Evolutionary conservation across 2,888 invertebrate genomes (phyloP).

Genomic region (Aphidius colemani): DNA sequence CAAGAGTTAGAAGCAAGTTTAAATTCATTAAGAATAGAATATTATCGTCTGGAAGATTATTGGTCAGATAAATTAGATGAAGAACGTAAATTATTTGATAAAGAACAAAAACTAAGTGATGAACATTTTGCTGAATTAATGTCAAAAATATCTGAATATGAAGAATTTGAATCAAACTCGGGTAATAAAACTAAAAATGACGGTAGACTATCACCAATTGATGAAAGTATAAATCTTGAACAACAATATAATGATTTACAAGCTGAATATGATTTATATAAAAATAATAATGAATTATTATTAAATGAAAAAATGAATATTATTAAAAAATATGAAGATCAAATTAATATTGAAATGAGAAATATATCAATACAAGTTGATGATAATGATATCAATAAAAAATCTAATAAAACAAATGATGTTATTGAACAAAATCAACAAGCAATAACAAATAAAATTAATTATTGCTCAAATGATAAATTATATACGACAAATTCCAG

Average conservation of each 20-base stretch:
- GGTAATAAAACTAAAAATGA: conserved; percentile 59
- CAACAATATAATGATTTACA: conserved; percentile 72
- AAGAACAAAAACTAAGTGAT: conserved; percentile 76
- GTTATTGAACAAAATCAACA: conserved; percentile 3
- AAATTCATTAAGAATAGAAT: conserved; percentile 76
- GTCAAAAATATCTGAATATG: conserved; percentile 78
- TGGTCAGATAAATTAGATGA: conserved; percentile 81
- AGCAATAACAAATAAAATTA: too few relatives aligned
- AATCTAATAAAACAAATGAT: conserved; percentile 21
- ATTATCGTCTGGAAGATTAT: conserved; percentile 86
- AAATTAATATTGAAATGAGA: conserved; percentile 27
- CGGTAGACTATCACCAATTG: conserved; percentile 74
- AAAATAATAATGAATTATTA: conserved; percentile 62
- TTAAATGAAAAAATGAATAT: conserved; percentile 65
- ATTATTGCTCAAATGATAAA: conserved; percentile 14
- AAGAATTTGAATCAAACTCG: conserved; percentile 67
- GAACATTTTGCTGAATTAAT: conserved; percentile 77
- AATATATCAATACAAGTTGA: conserved; percentile 27
- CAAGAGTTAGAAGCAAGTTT: conserved; percentile 75
- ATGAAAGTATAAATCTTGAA: conserved; percentile 74
- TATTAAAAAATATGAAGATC: conserved; percentile 62
- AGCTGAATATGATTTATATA: conserved; percentile 70
- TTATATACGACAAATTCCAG: conserved; percentile 27
- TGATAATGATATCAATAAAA: conserved; percentile 25
- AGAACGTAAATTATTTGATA: conserved; percentile 75